phyloP scores from a whole-genome alignment of 2,797 vertebrate genomes.

The Hoplostethus atlanticus region DNA sequence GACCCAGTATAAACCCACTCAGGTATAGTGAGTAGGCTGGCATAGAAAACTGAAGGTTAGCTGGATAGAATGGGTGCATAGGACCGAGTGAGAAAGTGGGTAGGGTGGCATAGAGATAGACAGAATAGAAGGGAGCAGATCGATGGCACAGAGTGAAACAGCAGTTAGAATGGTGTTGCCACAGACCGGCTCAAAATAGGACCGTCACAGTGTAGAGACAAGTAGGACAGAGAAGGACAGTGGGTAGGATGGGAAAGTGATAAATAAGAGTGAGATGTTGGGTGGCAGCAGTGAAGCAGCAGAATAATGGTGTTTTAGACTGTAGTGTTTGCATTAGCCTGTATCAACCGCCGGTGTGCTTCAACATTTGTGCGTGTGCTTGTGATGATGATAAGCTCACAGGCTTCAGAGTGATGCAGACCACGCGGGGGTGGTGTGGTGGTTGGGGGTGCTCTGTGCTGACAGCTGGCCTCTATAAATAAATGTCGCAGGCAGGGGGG shows the following conservation, averaged over 20 bases:
- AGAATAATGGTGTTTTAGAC: conserved; percentile 20
- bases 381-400: conserved; percentile 20
- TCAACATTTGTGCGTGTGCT: conserved; percentile 42
- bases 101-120: conserved; percentile 31
- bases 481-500: conserved; percentile 68
- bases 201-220: too few species aligned
- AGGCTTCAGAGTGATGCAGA: conserved; percentile 3
- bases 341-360: conserved; percentile 30
- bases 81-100: conserved; percentile 41
- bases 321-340: conserved; percentile 40
- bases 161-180: too few species aligned
- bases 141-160: neutral
- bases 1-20: conserved; percentile 52
- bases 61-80: conserved; percentile 37
- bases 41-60: conserved; percentile 42
- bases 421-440: conserved; percentile 29
- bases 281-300: conserved; percentile 1
- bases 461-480: conserved; percentile 84
- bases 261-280: conserved; percentile 6
- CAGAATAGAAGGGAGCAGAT: conserved; percentile 20
- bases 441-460: conserved; percentile 51
- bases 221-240: neutral
- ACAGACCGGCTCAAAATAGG: neutral
- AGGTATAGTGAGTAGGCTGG: conserved; percentile 7
- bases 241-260: neutral